Base-by-base conservation (phyloP, 2,113 vertebrate species). In the Chlamydotis undulata region DNA sequence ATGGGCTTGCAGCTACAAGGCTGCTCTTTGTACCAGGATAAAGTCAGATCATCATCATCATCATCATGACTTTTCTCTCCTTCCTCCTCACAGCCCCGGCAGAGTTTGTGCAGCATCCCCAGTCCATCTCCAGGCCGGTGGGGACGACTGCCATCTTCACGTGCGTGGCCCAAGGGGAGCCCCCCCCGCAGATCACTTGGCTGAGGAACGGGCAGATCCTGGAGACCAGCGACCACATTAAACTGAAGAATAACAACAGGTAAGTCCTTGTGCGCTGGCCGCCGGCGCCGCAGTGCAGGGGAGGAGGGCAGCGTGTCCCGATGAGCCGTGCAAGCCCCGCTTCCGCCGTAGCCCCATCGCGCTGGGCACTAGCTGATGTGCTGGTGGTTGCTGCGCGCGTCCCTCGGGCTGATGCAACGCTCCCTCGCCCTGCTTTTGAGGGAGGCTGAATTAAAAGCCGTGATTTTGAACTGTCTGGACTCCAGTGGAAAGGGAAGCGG, bases 181-280 rank as follows among this genome's bases (percentile, higher is more conserved):
- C 99, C 0, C 98, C 98, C 2, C 99, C 99, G 0, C 99, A 99
- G 60, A 98, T 99, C 96, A 99, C 99, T 0, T 99, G 99, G 99
- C 95, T 99, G 97, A 99, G 99, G 98, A 99, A 99, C 0, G 99
- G 99, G 14, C 99, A 99, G 97, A 98, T 99, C 73, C 97, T 99
- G 94, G 99, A 99, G 93, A 98, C 99, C 1, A 98, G 98, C 1
- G 98, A 98, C 25, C 99, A 99, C 23, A 98, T 99, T 93, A 99
- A 99, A 95, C 98, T 99, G 97, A 99, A 98, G 98, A 99, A 99
- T 75, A 99, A 99, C 97, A 99, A 99, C 98, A 99, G 99, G 99
- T 99, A 75, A 83, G 85, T 60, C 52, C 37, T 59, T 1, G 2
- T 25, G 70, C 1, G 1, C 83, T 9, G 60, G 53, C 53, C 2